Evolutionary conservation across 2,797 vertebrate species (phyloP).

Genomic region (Sandelia bainsii): DNA sequence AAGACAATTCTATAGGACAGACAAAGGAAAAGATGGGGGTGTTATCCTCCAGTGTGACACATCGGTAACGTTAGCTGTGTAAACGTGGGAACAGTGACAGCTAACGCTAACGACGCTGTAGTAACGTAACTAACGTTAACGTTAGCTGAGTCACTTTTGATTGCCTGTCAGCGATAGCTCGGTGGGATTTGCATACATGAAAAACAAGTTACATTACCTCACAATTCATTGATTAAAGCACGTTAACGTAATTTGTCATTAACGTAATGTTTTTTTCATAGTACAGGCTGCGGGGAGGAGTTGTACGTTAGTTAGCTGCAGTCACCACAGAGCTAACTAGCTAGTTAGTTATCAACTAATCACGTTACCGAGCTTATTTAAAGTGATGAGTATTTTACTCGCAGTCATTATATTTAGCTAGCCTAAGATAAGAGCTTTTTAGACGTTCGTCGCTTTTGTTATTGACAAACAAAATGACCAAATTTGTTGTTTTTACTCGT

Average conservation of each 20-base stretch:
- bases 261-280: neutral
- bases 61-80: constrained; percentile 19
- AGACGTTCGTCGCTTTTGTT: neutral
- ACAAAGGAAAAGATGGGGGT: neutral
- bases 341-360: neutral
- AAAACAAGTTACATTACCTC: neutral
- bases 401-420: neutral
- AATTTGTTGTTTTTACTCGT: neutral
- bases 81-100: constrained; percentile 38
- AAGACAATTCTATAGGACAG: fast-evolving
- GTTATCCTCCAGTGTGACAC: neutral
- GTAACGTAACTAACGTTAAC: constrained; percentile 57
- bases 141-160: constrained; percentile 72
- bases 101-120: constrained; percentile 53
- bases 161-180: constrained; percentile 16
- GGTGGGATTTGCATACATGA: neutral
- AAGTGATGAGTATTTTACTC: too few relatives aligned
- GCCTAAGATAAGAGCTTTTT: neutral
- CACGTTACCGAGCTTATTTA: neutral
- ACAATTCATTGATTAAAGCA: neutral
- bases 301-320: neutral
- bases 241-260: fast-evolving
- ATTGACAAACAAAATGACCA: too few relatives aligned
- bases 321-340: neutral
- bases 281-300: neutral